Base-by-base conservation (phyloP, 2,888 invertebrate species). In the Schizaphis graminum region DNA sequence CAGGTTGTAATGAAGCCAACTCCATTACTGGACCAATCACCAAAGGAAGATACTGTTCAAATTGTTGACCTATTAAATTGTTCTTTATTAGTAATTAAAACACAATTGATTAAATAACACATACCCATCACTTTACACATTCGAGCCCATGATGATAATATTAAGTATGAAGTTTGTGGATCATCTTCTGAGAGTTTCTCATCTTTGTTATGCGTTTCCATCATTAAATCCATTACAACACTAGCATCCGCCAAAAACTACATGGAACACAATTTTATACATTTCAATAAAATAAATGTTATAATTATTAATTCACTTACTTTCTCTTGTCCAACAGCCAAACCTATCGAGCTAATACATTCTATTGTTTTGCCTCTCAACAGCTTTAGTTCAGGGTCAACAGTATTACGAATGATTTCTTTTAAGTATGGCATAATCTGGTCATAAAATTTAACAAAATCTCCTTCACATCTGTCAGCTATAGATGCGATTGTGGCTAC, bases 361-460 rank as follows among this genome's bases (percentile, higher is more conserved):
- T 99, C 99, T 95, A 99, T 99, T 3, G 99, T 99, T 96, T 99
- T 99, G 24, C 99, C 99, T 93, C 99, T 97, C 77, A 99, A 96
- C 96, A 99, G 97, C 95, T 98, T 98, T 95, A 99, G 96, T 95
- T 99, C 98, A 56, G 97, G 97, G 44, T 97, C 97, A 95, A 97
- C 98, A 16, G 99, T 99, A 96, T 99, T 98, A 95, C 98, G 98
- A 95, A 99, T 99, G 94, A 99, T 99, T 96, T 98, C 99, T 96
- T n/a, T n/a, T n/a, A n/a, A n/a, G n/a, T n/a, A n/a, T n/a, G n/a
- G n/a, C n/a, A n/a, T n/a, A n/a, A n/a, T n/a, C n/a, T n/a, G n/a
- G n/a, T n/a, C n/a, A n/a, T n/a, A n/a, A n/a, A n/a, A n/a, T n/a
- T n/a, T n/a, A n/a, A n/a, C n/a, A n/a, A n/a, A n/a, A n/a, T n/a